These are phyloP conservation scores for Festucalex cinctus DNA, from an alignment of 2,113 vertebrate genomes.

Conservation along the genomic window DNA sequence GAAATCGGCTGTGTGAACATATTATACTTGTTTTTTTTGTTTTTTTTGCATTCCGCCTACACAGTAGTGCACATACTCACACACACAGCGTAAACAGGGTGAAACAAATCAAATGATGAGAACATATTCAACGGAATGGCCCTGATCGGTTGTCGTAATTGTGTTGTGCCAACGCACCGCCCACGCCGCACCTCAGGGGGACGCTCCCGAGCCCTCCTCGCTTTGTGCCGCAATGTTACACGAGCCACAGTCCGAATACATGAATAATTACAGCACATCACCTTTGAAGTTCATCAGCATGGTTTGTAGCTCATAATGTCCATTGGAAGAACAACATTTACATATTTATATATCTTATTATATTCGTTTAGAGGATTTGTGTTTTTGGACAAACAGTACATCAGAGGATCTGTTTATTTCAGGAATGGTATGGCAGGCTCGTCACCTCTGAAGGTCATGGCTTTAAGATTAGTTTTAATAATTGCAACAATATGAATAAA, in stretches of 20 bases:
- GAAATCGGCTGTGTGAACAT: constrained; percentile 2
- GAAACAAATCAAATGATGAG: constrained; percentile 23
- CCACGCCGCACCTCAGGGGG: constrained; percentile 42
- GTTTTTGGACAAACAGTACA: too few species aligned
- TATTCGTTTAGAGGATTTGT: too few species aligned
- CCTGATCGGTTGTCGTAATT: constrained; percentile 43
- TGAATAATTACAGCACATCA: neutral
- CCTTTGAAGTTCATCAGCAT: neutral
- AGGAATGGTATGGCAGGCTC: too few species aligned
- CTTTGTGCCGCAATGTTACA: constrained; percentile 38
- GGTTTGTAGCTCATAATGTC: neutral
- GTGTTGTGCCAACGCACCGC: constrained; percentile 47
- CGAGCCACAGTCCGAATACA: constrained; percentile 23
- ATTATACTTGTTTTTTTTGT: constrained; percentile 13
- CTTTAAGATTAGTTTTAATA: too few species aligned
- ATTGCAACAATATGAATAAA: too few species aligned
- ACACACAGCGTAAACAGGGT: constrained; percentile 14
- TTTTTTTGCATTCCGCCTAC: constrained; percentile 11
- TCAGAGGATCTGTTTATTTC: too few species aligned
- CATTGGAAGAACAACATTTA: neutral
- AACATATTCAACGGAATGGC: constrained; percentile 26
- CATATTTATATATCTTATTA: too few species aligned
- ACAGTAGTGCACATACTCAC: neutral
- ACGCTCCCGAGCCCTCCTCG: constrained; percentile 29
- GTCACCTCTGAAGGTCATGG: too few species aligned